These are phyloP conservation scores for Calameuta idolon DNA, from an alignment of 2,888 invertebrate species.

Conservation along the genomic window DNA sequence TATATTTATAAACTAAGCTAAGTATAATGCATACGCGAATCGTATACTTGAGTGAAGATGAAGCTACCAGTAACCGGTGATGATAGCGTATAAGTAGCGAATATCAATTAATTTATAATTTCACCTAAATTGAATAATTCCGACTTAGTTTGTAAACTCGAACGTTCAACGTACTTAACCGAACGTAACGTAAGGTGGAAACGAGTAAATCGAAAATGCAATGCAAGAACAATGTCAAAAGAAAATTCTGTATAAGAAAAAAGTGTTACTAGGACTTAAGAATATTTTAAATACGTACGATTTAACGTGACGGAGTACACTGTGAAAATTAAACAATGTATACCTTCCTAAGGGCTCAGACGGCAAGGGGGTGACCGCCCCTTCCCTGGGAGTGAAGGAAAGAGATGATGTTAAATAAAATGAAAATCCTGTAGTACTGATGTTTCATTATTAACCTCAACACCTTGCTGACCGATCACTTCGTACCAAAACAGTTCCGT, in stretches of 20 bases:
- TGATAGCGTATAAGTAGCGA: not conserved
- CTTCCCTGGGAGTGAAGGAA: conserved; percentile 20
- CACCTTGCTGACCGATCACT: too few species aligned
- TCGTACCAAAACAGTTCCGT: too few species aligned
- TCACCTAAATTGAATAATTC: not conserved
- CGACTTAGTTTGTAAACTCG: not conserved
- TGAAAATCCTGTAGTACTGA: conserved; percentile 13
- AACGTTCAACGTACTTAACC: not conserved
- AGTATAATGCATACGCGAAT: not conserved
- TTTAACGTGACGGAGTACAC: conserved; percentile 13
- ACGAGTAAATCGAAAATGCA: conserved; percentile 21
- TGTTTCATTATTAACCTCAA: not conserved
- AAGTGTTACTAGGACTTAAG: conserved; percentile 34
- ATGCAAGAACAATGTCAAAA: conserved; percentile 38
- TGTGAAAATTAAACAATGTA: conserved; percentile 36
- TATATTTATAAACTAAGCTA: not conserved
- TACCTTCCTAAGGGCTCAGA: conserved; percentile 9
- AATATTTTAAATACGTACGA: conserved; percentile 53
- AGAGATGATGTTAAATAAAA: conserved; percentile 38
- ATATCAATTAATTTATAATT: not conserved
- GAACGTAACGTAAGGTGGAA: not conserved
- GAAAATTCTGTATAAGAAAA: conserved; percentile 29
- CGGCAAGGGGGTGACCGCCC: not conserved
- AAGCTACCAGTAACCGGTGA: too few species aligned
- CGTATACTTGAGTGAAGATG: not conserved